Evolutionary conservation across 2,113 vertebrate species (phyloP).

Genomic region (Beaufortia kweichowensis): DNA sequence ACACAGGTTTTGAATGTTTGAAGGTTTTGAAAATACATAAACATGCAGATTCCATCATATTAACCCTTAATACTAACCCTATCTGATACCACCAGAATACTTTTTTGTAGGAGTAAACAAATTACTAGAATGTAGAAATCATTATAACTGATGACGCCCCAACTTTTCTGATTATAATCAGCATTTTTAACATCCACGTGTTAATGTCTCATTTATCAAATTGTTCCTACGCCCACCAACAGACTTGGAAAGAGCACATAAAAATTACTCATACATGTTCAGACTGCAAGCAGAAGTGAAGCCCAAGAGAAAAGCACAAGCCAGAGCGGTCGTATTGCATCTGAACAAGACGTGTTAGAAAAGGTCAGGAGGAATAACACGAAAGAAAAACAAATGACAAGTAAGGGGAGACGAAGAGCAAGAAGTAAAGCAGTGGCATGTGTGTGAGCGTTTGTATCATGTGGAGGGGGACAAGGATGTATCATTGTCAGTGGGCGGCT

Average conservation of each 20-base stretch:
- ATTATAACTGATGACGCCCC: no score
- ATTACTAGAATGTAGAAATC: no score
- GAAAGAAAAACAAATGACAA: constrained; percentile 53
- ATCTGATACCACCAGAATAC: no score
- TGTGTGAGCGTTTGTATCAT: constrained; percentile 11
- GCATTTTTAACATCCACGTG: no score
- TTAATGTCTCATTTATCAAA: background rate
- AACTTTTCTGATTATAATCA: no score
- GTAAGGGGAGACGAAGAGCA: constrained; percentile 61
- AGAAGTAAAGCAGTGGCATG: constrained; percentile 71
- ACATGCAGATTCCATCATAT: no score
- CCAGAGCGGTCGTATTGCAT: constrained; percentile 8
- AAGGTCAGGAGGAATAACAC: constrained; percentile 44
- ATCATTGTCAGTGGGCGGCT: constrained; percentile 72
- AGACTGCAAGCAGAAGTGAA: background rate
- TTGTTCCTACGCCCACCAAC: background rate
- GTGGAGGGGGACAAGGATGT: constrained; percentile 65
- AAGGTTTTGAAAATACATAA: no score
- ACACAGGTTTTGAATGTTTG: no score
- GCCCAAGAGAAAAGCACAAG: background rate
- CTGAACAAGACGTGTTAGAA: constrained; percentile 42
- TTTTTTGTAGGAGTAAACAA: no score
- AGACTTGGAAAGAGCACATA: background rate
- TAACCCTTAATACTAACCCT: no score
- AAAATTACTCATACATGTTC: background rate